Percentiles rank a stretch among this genome's conserved stretches.
These are phyloP conservation scores for Gobius niger DNA, from an alignment of 2,113 vertebrate genomes.

Conservation along the genomic window DNA sequence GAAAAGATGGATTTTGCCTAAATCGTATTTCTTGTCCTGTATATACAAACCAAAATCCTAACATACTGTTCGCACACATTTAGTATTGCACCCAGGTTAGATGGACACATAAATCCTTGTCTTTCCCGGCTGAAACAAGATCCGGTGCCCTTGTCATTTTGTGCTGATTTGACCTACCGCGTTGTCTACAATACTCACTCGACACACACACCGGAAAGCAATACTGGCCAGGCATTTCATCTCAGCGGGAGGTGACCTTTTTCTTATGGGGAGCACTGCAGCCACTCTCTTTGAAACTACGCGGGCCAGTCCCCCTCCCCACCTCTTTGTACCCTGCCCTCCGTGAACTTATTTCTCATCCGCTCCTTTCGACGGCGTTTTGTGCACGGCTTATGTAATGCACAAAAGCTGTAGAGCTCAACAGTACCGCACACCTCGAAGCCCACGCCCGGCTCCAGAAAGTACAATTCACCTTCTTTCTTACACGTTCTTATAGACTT, in stretches of 20 bases:
- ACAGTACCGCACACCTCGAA: too few species aligned
- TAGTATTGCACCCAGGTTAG: neutral
- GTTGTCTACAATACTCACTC: constrained; percentile 39
- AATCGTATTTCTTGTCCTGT: too few species aligned
- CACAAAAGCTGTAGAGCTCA: neutral
- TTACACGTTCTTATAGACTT: too few species aligned
- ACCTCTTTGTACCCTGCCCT: constrained; percentile 9
- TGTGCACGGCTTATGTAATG: neutral
- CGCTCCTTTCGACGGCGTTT: neutral
- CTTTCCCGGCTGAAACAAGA: constrained; percentile 22
- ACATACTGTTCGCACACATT: neutral
- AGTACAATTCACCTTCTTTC: too few species aligned
- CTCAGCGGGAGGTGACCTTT: constrained; percentile 45
- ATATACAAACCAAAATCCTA: too few species aligned
- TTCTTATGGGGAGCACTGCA: neutral
- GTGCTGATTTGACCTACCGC: constrained; percentile 40
- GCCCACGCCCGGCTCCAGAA: too few species aligned
- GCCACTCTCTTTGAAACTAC: neutral
- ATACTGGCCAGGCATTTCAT: constrained; percentile 32
- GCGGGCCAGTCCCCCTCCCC: constrained; percentile 3
- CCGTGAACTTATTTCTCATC: neutral
- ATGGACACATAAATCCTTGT: constrained; percentile 10
- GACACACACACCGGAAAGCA: constrained; percentile 39
- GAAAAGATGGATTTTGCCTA: too few species aligned
- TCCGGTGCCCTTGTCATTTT: constrained; percentile 44